Base-by-base conservation (phyloP, 1,140 invertebrate genomes). In the Drosophila ficusphila region DNA sequence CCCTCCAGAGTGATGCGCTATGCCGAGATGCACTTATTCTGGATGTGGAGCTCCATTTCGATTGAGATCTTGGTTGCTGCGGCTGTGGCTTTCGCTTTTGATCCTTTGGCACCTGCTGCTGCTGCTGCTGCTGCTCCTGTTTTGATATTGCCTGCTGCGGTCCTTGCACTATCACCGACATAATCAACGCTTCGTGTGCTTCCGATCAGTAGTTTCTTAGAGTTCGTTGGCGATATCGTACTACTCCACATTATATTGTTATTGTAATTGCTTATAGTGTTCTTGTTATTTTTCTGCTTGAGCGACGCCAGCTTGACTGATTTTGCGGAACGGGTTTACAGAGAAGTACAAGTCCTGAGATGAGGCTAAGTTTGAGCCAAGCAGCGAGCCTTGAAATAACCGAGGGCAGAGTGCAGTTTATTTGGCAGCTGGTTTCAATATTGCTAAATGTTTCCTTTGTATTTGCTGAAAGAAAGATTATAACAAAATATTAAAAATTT, bases 1-100 rank as follows among this genome's bases (percentile, higher is more conserved):
- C 90, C 90, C 90, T 91, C 90, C 90, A 91, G 90, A 91, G 90
- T 91, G 90, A 91, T 91, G 79, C 90, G 90, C 90, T 91, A 91
- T 91, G 90, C 90, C 88, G 90, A 90, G 73, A 91, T 90, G 82
- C 85, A 91, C 89, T 90, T 91, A 65, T 91, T 91, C 77, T 91
- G 88, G 76, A 91, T 91, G 81, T 90, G 88, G 74, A 91, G 77
- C 79, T 91, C 90, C 90, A 91, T 91, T 88, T 90, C 90, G 67
- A 91, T 88, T 83, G 90, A 91, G 53, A 91, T 91, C 57, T 89
- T 90, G 33, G 90, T 90, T 68, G 52, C 29, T 53, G 77, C 25
- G 27, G 48, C 57, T 61, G 56, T 58, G 51, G 67, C 42, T 65
- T 73, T 67, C 25, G 61, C 60, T 64, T 64, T 69, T 49, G 79